These are phyloP conservation scores for Battus philenor DNA, from an alignment of 1,140 invertebrate genomes.

Conservation along the genomic window DNA sequence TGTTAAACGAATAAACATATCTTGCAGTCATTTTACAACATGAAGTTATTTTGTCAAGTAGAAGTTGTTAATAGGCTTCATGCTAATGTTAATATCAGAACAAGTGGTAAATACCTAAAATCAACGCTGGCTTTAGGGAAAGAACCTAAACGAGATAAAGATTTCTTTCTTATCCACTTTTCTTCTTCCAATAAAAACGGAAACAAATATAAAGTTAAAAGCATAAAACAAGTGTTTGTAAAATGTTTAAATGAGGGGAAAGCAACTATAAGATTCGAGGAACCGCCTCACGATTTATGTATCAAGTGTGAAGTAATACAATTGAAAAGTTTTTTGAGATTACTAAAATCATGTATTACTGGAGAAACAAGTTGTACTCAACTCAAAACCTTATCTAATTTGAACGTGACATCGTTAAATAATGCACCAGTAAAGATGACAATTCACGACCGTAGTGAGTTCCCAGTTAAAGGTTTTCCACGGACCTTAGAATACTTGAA, in stretches of 20 bases:
- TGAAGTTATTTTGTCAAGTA: slow-evolving; percentile 83
- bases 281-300: slow-evolving; percentile 82
- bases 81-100: slow-evolving; percentile 55
- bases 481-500: slow-evolving; percentile 77
- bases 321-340: slow-evolving; percentile 81
- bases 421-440: slow-evolving; percentile 77
- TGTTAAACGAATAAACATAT: not conserved
- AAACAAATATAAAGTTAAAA: slow-evolving; percentile 81
- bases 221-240: slow-evolving; percentile 80
- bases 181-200: slow-evolving; percentile 80
- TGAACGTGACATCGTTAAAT: slow-evolving; percentile 75
- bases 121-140: slow-evolving; percentile 81
- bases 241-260: slow-evolving; percentile 85
- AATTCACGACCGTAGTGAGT: slow-evolving; percentile 79
- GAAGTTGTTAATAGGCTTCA: slow-evolving; percentile 78
- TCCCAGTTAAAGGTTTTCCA: slow-evolving; percentile 83
- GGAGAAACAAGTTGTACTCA: slow-evolving; percentile 73
- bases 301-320: slow-evolving; percentile 81
- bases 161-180: slow-evolving; percentile 81
- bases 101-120: slow-evolving; percentile 71
- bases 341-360: slow-evolving; percentile 78
- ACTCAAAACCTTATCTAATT: slow-evolving; percentile 59
- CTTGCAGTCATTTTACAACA: slow-evolving; percentile 37
- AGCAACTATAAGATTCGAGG: slow-evolving; percentile 82
- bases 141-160: slow-evolving; percentile 75